A percentile compares a stretch with the other conserved stretches of the same genome.
Evolutionary conservation across 2,797 vertebrate species (phyloP).

Genomic region (Myotis pilosus): DNA sequence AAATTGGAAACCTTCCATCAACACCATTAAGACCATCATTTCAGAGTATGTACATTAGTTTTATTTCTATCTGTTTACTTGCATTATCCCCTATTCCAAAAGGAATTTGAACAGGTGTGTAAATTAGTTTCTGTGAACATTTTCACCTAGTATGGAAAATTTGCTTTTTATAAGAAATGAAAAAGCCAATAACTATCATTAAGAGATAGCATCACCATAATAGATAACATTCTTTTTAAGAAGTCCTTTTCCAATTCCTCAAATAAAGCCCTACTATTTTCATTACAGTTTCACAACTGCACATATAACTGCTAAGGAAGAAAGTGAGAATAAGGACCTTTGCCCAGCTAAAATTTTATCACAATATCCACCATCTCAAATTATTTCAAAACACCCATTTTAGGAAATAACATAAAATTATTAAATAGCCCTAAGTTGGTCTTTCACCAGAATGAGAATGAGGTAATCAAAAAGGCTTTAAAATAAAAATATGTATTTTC

Average conservation of each 20-base stretch:
- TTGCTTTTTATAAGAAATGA: slow-evolving; percentile 48
- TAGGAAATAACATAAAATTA: slow-evolving; percentile 46
- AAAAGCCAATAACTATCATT: slow-evolving; percentile 25
- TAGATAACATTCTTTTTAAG: neutral
- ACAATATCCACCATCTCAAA: slow-evolving; percentile 26
- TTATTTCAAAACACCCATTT: slow-evolving; percentile 44
- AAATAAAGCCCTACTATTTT: slow-evolving; percentile 12
- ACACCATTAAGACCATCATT: slow-evolving; percentile 72
- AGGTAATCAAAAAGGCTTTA: slow-evolving; percentile 32
- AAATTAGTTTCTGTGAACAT: slow-evolving; percentile 72
- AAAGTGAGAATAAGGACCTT: neutral
- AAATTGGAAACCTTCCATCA: slow-evolving; percentile 77
- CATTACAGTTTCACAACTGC: neutral
- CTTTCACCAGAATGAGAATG: slow-evolving; percentile 19
- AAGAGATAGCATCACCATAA: neutral
- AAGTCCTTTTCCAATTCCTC: slow-evolving; percentile 14
- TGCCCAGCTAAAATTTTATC: slow-evolving; percentile 34
- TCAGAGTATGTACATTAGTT: slow-evolving; percentile 68
- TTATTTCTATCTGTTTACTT: slow-evolving; percentile 69
- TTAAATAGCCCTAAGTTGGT: neutral
- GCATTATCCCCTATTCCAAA: slow-evolving; percentile 44
- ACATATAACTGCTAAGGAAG: neutral
- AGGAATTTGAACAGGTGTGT: slow-evolving; percentile 69
- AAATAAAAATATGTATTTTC: slow-evolving; percentile 30
- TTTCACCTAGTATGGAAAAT: slow-evolving; percentile 69